Conservation (phyloP, 1,140 invertebrate genomes). For the Chrysomallon squamiferum region DNA sequence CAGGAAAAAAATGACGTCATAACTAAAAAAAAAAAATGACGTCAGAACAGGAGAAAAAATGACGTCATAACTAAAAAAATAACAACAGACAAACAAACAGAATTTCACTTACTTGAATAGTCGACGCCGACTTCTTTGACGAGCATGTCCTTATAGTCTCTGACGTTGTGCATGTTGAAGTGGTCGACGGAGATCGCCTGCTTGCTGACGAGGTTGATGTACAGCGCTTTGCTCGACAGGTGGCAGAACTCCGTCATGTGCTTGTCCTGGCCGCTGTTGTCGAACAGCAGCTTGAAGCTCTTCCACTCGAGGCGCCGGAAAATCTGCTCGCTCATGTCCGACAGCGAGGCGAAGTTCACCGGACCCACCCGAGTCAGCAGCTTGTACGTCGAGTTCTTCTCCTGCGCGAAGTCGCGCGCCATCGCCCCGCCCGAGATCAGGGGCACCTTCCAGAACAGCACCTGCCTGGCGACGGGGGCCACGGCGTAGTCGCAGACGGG, state of each 20-base stretch:
- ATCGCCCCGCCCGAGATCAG: conserved; percentile 84
- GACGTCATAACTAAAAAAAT: no score
- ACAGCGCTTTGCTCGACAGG: conserved; percentile 18
- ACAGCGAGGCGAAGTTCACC: conserved; percentile 76
- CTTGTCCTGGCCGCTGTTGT: conserved; percentile 69
- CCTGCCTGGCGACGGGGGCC: conserved; percentile 86
- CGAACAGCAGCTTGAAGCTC: conserved; percentile 75
- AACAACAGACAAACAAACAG: no score
- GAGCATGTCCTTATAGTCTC: conserved; percentile 7
- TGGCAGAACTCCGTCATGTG: conserved; percentile 38
- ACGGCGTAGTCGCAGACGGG: conserved; percentile 90
- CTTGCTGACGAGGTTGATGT: conserved; percentile 11
- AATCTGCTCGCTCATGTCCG: conserved; percentile 72
- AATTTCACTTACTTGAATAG: conserved; percentile 31
- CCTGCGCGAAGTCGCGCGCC: conserved; percentile 74
- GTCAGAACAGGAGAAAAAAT: no score
- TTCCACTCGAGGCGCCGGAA: conserved; percentile 71
- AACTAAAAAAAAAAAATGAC: no score
- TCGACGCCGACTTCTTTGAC: conserved; percentile 20
- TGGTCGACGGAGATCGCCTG: conserved; percentile 21
- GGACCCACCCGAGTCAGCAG: conserved; percentile 86
- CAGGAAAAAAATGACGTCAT: no score
- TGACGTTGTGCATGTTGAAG: neutral
- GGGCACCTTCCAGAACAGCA: conserved; percentile 81
- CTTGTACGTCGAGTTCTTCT: conserved; percentile 68